Percentiles rank a stretch among this genome's conserved stretches.
phyloP scores from a whole-genome alignment of 2,113 vertebrate genomes.

The Oryzias melastigma region DNA sequence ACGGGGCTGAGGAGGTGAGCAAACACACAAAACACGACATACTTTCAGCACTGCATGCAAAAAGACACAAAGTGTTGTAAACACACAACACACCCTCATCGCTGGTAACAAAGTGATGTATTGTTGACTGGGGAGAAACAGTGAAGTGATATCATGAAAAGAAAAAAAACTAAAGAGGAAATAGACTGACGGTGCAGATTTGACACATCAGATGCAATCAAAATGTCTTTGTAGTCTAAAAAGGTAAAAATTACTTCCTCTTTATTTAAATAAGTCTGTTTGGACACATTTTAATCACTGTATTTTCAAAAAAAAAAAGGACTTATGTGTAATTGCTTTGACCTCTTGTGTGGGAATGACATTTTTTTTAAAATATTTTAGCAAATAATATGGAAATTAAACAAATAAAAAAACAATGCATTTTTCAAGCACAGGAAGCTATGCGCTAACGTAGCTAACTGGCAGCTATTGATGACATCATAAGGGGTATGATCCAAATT shows the following conservation, averaged over 20 bases:
- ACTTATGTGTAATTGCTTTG: neutral
- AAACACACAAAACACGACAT: constrained; percentile 15
- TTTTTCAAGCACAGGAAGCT: too few species aligned
- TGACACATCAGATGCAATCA: neutral
- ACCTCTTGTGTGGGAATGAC: too few species aligned
- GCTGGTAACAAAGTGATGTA: constrained; percentile 48
- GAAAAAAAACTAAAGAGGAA: neutral
- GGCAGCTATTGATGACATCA: too few species aligned
- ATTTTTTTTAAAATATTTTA: too few species aligned
- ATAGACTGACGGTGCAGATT: neutral
- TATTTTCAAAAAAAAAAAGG: neutral
- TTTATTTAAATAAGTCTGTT: too few species aligned
- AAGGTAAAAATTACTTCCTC: too few species aligned
- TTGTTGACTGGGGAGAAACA: constrained; percentile 29
- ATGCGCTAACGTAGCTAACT: too few species aligned
- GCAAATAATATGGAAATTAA: too few species aligned
- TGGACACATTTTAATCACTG: too few species aligned
- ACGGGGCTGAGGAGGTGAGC: constrained; percentile 34
- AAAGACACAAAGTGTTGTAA: constrained; percentile 5
- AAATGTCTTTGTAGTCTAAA: neutral
- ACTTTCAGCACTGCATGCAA: constrained; percentile 11
- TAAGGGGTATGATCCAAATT: too few species aligned
- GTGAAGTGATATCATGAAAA: neutral
- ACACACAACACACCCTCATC: constrained; percentile 15
- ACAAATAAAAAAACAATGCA: too few species aligned